phyloP scores from a whole-genome alignment of 35 echinoderm and acorn worm species.

The Chiridota heheva region DNA sequence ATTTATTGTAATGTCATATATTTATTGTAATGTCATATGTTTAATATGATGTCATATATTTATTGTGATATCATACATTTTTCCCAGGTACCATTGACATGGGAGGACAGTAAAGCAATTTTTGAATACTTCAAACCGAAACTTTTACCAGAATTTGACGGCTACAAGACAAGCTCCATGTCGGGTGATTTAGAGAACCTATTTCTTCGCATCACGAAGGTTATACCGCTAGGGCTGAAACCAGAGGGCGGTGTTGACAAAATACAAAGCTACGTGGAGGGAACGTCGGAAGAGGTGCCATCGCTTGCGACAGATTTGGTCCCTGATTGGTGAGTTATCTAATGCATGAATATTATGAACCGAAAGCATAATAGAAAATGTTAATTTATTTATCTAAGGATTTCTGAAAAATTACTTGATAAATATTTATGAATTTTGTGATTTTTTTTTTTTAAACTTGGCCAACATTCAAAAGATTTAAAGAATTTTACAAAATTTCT shows the following conservation, averaged over 20 bases:
- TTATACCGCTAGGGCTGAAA: constrained; percentile 49
- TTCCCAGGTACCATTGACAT: constrained; percentile 65
- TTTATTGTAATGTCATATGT: too few relatives aligned
- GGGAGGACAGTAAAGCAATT: constrained; percentile 63
- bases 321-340: constrained; percentile 15
- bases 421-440: too few relatives aligned
- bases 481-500: too few relatives aligned
- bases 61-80: too few relatives aligned
- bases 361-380: background rate
- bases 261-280: constrained; percentile 76
- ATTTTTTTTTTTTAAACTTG: too few relatives aligned
- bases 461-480: too few relatives aligned
- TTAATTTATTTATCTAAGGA: background rate
- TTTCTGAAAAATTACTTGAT: too few relatives aligned
- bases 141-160: constrained; percentile 90
- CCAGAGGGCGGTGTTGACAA: constrained; percentile 54
- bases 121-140: constrained; percentile 98
- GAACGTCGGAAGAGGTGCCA: constrained; percentile 60
- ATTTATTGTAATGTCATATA: too few relatives aligned
- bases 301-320: constrained; percentile 15
- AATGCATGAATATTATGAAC: background rate
- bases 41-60: too few relatives aligned
- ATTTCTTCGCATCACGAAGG: constrained; percentile 68
- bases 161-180: constrained; percentile 96
- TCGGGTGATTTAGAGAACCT: constrained; percentile 90